Evolutionary conservation across 1,140 invertebrate species (phyloP), one percentile per base, ranked within the genome.

Genomic region (Plutomurus gul): DNA sequence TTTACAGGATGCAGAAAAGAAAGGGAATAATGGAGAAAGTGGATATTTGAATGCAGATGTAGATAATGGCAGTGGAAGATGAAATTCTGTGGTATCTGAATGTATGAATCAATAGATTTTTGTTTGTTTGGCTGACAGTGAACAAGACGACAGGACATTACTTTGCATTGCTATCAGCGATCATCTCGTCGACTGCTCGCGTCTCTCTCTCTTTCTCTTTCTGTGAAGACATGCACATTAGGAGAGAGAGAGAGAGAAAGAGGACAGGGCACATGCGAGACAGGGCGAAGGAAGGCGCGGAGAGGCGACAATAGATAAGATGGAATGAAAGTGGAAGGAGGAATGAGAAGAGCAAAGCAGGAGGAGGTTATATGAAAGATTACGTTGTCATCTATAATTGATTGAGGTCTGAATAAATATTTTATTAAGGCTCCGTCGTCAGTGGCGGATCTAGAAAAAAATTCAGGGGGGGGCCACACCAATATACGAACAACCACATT

Each of bases 361-460:
- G 16, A 65, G 56, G 27, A 22, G 36, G 36, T 40, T 56, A 22
- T 47, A 33, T 47, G 27, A 74, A 49, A 74, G 72, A 74, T 74
- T 74, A 74, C 16, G 25, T 47, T 74, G 72, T 74, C 72, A 74
- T 74, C 40, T 74, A 74, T 74, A 74, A 74, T 74, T 74, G 43
- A 74, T 74, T 74, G 40, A 22, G 43, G 40, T 27, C 36, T 72
- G 20, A 40, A 72, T 37, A 72, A 72, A 72, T 72, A 72, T 72
- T 72, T 72, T 40, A 72, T 39, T 37, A 37, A 10, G 60, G 18
- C 60, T 70, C 13, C 27, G 8, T 70, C 60, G n/a, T n/a, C n/a
- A n/a, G n/a, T n/a, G n/a, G n/a, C n/a, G n/a, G n/a, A n/a, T n/a
- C n/a, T n/a, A n/a, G n/a, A n/a, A n/a, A n/a, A n/a, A n/a, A n/a